Conservation (phyloP, 2,888 invertebrate species). For the Dastarcus helophoroides region DNA sequence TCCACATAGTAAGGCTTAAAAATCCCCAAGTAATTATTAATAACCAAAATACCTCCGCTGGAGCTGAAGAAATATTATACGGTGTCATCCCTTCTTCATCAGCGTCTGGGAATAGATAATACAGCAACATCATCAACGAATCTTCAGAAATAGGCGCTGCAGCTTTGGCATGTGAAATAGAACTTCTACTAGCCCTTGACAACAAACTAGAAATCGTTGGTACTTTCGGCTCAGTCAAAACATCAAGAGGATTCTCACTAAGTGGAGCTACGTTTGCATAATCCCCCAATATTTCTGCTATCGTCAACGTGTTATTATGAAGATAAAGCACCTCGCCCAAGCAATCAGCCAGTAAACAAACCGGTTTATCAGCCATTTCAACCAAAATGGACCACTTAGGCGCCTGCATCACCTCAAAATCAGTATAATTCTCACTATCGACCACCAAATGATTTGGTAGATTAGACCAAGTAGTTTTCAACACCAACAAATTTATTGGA, state of each 20-base stretch:
- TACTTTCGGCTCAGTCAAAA: slow-evolving; percentile 66
- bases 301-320: slow-evolving; percentile 41
- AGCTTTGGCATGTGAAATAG: slow-evolving; percentile 36
- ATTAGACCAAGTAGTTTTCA: slow-evolving; percentile 79
- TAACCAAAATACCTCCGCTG: too few relatives aligned
- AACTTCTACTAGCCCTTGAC: slow-evolving; percentile 44
- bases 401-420: slow-evolving; percentile 74
- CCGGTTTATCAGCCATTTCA: slow-evolving; percentile 54
- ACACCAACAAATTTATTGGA: slow-evolving; percentile 63
- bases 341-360: slow-evolving; percentile 67
- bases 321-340: slow-evolving; percentile 60
- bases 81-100: too few relatives aligned
- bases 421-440: slow-evolving; percentile 78
- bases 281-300: slow-evolving; percentile 46
- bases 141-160: slow-evolving; percentile 70
- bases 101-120: slow-evolving; percentile 83
- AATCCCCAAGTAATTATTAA: too few relatives aligned
- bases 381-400: slow-evolving; percentile 67
- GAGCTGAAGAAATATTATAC: too few relatives aligned
- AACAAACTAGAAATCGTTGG: slow-evolving; percentile 50
- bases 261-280: slow-evolving; percentile 30
- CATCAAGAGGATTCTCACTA: slow-evolving; percentile 46
- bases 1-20: too few relatives aligned
- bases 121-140: slow-evolving; percentile 62
- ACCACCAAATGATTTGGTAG: slow-evolving; percentile 75